A percentile compares a stretch with the other conserved stretches of the same genome.
These are phyloP conservation scores for Clarias laeviceps DNA, from an alignment of 2,797 vertebrate species.

Conservation along the genomic window DNA sequence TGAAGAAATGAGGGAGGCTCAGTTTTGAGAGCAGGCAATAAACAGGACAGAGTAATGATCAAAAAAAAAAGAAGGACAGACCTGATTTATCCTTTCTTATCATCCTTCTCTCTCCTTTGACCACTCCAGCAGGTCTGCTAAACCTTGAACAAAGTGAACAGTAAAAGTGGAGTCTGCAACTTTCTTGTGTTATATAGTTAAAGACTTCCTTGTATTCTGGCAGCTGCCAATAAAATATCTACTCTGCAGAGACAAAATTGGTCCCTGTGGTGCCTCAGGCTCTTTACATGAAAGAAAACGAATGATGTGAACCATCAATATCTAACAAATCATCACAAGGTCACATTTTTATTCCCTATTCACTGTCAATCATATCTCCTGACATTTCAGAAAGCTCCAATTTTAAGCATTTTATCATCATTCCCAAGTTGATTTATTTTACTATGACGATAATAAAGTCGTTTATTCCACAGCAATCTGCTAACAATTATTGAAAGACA, in stretches of 20 bases:
- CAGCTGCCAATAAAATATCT: conserved; percentile 6
- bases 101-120: not conserved
- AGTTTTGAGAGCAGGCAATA: too few relatives aligned
- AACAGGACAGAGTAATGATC: too few relatives aligned
- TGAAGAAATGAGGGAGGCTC: too few relatives aligned
- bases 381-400: not conserved
- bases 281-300: not conserved
- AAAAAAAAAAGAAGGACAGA: not conserved
- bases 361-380: not conserved
- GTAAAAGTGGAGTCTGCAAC: not conserved
- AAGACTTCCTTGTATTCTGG: not conserved
- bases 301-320: not conserved
- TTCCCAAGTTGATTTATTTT: not conserved
- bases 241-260: not conserved
- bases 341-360: not conserved
- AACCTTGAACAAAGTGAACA: not conserved
- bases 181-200: not conserved
- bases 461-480: not conserved
- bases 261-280: not conserved
- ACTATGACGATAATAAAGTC: not conserved
- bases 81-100: not conserved
- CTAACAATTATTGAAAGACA: not conserved
- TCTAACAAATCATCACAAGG: not conserved
- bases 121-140: not conserved
- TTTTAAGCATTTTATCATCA: not conserved